Evolutionary conservation across 23 tunicate genomes (phyloP), one percentile per base, ranked within the genome.

Genomic region (Aplidium turbinatum): DNA sequence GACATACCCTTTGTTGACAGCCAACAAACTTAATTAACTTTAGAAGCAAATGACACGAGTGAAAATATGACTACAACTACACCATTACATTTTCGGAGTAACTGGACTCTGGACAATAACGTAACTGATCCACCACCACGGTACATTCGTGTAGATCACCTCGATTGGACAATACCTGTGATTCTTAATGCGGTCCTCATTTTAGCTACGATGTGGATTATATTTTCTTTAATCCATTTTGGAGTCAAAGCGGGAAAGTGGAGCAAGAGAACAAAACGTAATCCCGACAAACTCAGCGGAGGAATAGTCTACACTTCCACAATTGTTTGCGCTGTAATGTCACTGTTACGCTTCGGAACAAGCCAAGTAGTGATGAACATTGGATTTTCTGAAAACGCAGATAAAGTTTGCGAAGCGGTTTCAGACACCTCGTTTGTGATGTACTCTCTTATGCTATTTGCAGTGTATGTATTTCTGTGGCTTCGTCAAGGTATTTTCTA

Each of bases 401-500:
- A 54, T 20, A 54, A 16, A 5, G 58, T 3, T 4, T 70, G 76
- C 35, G 76, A 70, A 35, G 23, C 3, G 3, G 38, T 47, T 6
- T 31, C 46, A 3, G 76, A 70, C 28, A 7, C 76, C 4, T 18
- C 23, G 16, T 4, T 47, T 25, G 24, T 48, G 3, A 47, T 70
- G 19, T 70, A 70, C 23, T 47, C 58, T 35, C 9, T 47, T 7
- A 31, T 25, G 6, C 27, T 69, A 0, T 38, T 68, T 2, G 29
- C 85, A 1, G 77, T 80, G n/a, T 80, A 68, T 33, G 1, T 68
- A 9, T 57, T 68, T 3, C 45, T 80, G 19, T 80, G 85, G 85
- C 21, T 80, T 6, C 69, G 85, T 4, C 85, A 80, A 28, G 4
- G 69, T 7, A 42, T 68, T 0, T 57, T 80, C 42, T 80, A 80